These are phyloP conservation scores for Pollenia angustigena DNA, from an alignment of 2,888 invertebrate genomes.

Conservation along the genomic window DNA sequence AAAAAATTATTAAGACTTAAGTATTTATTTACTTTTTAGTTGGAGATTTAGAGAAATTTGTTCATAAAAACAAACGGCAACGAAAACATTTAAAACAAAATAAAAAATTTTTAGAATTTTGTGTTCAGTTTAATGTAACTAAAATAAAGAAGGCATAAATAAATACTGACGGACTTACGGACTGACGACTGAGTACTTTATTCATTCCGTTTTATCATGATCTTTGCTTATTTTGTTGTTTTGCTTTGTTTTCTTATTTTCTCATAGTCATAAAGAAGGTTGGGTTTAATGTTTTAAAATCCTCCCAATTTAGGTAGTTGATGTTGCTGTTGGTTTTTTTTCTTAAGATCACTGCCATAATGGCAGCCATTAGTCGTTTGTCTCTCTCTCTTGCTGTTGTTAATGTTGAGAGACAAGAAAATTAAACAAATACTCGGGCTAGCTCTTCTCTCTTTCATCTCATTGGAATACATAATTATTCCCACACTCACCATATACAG, in stretches of 20 bases:
- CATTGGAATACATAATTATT: neutral
- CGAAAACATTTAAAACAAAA: neutral
- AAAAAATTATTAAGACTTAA: constrained; percentile 48
- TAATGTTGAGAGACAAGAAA: constrained; percentile 1
- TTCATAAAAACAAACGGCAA: no score
- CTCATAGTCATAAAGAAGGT: constrained; percentile 48
- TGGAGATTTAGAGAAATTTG: neutral
- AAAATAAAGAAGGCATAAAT: neutral
- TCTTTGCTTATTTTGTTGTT: constrained; percentile 17
- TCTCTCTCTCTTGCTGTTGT: constrained; percentile 76
- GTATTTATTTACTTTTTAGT: constrained; percentile 24
- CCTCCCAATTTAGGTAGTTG: constrained; percentile 37
- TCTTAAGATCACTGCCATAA: constrained; percentile 52
- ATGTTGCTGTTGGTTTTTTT: constrained; percentile 35
- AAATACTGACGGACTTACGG: neutral
- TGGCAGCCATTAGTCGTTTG: constrained; percentile 79
- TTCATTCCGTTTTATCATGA: neutral
- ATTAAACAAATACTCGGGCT: neutral
- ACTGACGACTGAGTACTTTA: neutral
- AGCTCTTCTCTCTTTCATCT: constrained; percentile 16
- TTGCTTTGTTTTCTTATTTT: constrained; percentile 12
- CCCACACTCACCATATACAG: neutral
- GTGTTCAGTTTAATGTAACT: neutral
- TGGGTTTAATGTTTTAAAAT: constrained; percentile 60
- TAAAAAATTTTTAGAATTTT: neutral